Conservation (phyloP, 1,140 invertebrate species). For the Papilio polyxenes region DNA sequence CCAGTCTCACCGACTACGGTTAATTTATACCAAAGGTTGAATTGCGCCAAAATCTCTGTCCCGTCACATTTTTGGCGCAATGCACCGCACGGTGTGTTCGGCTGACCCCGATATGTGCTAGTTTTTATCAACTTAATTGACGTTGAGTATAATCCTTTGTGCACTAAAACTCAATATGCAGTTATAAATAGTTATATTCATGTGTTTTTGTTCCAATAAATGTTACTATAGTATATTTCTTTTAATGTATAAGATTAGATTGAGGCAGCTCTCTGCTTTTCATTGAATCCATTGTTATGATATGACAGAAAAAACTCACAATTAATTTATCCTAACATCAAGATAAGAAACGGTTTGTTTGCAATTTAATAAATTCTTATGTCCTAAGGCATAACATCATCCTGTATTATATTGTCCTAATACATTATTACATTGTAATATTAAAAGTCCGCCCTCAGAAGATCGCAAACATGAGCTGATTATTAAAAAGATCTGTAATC, state of each 20-base stretch:
- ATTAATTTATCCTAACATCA: too few species aligned
- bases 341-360: too few species aligned
- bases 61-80: constrained; percentile 53
- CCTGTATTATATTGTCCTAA: neutral
- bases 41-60: constrained; percentile 42
- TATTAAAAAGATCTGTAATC: constrained; percentile 20
- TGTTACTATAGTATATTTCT: too few species aligned
- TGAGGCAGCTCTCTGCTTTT: neutral
- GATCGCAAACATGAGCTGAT: neutral
- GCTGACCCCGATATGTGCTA: constrained; percentile 31
- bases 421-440: neutral
- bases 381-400: neutral
- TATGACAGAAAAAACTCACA: too few species aligned
- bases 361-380: neutral
- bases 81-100: constrained; percentile 44
- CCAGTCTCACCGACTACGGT: constrained; percentile 50
- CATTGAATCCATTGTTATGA: too few species aligned
- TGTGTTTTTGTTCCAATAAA: too few species aligned
- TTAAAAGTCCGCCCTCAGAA: neutral
- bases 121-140: constrained; percentile 28
- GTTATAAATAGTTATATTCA: neutral
- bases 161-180: neutral
- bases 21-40: constrained; percentile 53
- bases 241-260: neutral
- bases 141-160: constrained; percentile 16